Evolutionary conservation across 2,113 vertebrate species (phyloP), one percentile per base, ranked within the genome.

Genomic region (Indri indri): DNA sequence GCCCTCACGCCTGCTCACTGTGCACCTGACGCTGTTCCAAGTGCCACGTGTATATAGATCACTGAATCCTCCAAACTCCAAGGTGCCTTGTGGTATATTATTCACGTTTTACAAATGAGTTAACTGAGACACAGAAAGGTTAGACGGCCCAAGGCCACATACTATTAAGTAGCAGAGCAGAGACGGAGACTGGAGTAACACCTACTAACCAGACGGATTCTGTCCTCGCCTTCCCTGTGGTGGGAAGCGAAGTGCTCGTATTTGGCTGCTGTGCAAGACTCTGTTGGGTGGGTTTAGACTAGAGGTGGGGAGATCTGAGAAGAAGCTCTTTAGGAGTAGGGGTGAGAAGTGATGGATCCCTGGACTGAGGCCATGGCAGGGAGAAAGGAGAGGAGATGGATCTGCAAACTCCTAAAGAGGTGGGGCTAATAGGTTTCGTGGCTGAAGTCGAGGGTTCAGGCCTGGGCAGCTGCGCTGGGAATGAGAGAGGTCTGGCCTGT

Each of bases 21-120:
- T 2, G 30, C 8, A 0, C 34, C 37, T 27, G 16, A 23, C 6
- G 3, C 37, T 52, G 3, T 5, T 13, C 12, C 71, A 22, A 12
- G 20, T 16, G 42, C 20, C 18, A 6, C 16, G 30, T 13, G 37
- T 42, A 1, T 18, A 11, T 3, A 22, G 66, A 14, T n/a, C 61
- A 47, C 37, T 4, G 37, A 27, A 32, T n/a, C 23, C 45, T 88
- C 22, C 32, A 18, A 27, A 54, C n/a, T 82, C 0, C 8, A 17
- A 47, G 22, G 16, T 20, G 13, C 40, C 7, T n/a, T 34, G 16
- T 50, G 13, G 47, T 82, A 7, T 50, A 42, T 52, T 32, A 25
- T 47, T 59, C 17, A 20, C 18, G 45, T 81, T 96, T 91, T 66
- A 85, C 4, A 47, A 68, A 70, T 42, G 47, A 90, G 54, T 37